A percentile compares a stretch with the other conserved stretches of the same genome.
Conservation (phyloP, 1,140 invertebrate genomes). For the Schmidtea mediterranea region DNA sequence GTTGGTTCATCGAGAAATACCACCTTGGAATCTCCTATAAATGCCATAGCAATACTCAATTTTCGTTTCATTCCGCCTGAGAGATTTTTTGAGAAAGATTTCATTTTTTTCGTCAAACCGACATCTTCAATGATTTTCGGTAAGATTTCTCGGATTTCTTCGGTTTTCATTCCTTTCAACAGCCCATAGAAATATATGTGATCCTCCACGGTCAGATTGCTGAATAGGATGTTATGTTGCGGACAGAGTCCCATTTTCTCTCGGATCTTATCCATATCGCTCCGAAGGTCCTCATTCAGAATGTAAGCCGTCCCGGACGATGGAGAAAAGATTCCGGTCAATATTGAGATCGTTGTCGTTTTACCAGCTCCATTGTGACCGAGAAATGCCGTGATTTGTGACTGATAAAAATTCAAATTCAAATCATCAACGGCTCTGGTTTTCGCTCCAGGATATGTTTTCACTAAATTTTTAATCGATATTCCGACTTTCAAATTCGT, state of each 20-base stretch:
- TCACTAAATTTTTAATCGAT: constrained; percentile 35
- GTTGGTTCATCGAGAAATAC: constrained; percentile 24
- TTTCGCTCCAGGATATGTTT: constrained; percentile 27
- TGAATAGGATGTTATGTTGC: constrained; percentile 55
- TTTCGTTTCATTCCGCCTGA: constrained; percentile 31
- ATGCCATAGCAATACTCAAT: constrained; percentile 29
- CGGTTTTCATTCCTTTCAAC: constrained; percentile 21
- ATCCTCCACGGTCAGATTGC: constrained; percentile 40
- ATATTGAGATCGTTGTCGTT: constrained; percentile 37
- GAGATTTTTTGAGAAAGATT: constrained; percentile 38
- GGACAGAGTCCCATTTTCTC: constrained; percentile 52
- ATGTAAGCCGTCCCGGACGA: constrained; percentile 12
- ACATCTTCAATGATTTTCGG: constrained; percentile 29
- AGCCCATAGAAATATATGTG: background rate
- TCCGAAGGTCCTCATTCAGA: constrained; percentile 10
- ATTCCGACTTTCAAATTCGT: constrained; percentile 32
- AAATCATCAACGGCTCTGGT: constrained; percentile 37
- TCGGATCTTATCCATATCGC: constrained; percentile 33
- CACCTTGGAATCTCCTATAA: constrained; percentile 29
- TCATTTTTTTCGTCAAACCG: constrained; percentile 33
- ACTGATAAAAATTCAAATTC: constrained; percentile 33
- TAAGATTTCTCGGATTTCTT: constrained; percentile 29
- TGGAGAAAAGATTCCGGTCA: constrained; percentile 19
- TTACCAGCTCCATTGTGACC: constrained; percentile 39
- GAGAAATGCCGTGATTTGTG: constrained; percentile 38